A percentile compares a stretch with the other conserved stretches of the same genome.
Conservation (phyloP, 2,113 vertebrate genomes). For the Romanogobio albipinnatus region DNA sequence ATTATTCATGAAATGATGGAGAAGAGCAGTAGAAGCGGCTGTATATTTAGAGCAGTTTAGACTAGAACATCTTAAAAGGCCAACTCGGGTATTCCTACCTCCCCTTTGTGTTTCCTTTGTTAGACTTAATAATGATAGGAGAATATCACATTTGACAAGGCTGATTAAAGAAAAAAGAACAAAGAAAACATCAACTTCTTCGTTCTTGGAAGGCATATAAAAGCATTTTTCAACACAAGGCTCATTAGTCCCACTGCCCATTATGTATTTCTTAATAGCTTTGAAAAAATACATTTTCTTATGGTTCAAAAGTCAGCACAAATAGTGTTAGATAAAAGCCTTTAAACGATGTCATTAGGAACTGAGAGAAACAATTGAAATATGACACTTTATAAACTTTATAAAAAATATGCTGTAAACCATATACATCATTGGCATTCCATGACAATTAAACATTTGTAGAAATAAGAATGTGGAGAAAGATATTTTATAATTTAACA, state of each 20-base stretch:
- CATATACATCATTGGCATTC: neutral
- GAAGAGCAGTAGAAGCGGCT: neutral
- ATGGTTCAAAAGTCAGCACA: neutral
- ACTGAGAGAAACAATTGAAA: neutral
- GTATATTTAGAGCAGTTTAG: slow-evolving; percentile 2
- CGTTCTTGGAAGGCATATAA: neutral
- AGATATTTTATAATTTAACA: too few species aligned
- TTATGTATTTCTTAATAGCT: slow-evolving; percentile 17
- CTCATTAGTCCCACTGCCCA: slow-evolving; percentile 13
- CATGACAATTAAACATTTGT: too few species aligned
- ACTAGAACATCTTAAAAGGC: neutral
- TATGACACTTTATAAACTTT: neutral
- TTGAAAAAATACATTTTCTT: neutral
- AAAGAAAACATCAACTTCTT: neutral
- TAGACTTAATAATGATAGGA: slow-evolving; percentile 5
- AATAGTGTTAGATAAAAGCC: neutral
- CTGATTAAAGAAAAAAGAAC: neutral
- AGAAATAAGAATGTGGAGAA: too few species aligned
- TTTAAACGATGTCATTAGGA: neutral
- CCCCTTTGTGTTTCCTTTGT: neutral
- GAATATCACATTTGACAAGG: neutral
- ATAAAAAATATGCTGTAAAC: neutral
- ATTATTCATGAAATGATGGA: slow-evolving; percentile 14
- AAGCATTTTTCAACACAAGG: neutral
- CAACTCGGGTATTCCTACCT: neutral